Evolutionary conservation across 2,113 vertebrate species (phyloP), one percentile per base, ranked within the genome.

Genomic region (Setophaga kirtlandii): DNA sequence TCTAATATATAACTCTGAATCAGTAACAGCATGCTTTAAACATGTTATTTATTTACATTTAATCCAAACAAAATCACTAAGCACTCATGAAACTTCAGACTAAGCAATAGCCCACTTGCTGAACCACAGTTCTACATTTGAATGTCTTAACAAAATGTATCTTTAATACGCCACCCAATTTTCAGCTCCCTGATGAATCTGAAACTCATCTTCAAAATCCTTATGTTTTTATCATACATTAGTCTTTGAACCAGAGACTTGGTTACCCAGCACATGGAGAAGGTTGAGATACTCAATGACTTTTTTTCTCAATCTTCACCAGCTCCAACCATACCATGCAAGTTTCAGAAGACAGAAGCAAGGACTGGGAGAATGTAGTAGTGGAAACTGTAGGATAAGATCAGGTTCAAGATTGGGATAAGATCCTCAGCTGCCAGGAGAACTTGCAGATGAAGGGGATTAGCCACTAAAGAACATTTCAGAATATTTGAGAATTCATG

Each of bases 361-460:
- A 20, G 28, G 28, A 21, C 19, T 50, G 19, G 19, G 10, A n/a
- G 5, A 52, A 65, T 31, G 20, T 50, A 71, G 4, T 44, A 25
- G 19, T 33, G 11, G 3, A 21, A 50, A 30, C 28, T 65, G 11
- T 13, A 58, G 37, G 14, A 25, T 21, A 35, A 46, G 11, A 46
- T 19, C 2, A 2, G 12, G 24, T 16, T 46, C 11, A 8, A 70
- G 15, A 50, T 23, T 14, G 41, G 10, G 42, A 18, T 42, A 42
- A 42, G 42, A 49, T 33, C 15, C 25, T 35, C 31, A 49, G 41
- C 22, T 28, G 27, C 22, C 0, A 0, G 11, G 31, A 12, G 4
- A 49, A 77, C 10, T 42, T 64, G 27, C 3, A 71, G 44, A 35
- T 22, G 24, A n/a, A 58, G 11, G 9, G 9, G 4, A 49, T 59